phyloP scores from a whole-genome alignment of 1,140 invertebrate species.

The Eumeta japonica region DNA sequence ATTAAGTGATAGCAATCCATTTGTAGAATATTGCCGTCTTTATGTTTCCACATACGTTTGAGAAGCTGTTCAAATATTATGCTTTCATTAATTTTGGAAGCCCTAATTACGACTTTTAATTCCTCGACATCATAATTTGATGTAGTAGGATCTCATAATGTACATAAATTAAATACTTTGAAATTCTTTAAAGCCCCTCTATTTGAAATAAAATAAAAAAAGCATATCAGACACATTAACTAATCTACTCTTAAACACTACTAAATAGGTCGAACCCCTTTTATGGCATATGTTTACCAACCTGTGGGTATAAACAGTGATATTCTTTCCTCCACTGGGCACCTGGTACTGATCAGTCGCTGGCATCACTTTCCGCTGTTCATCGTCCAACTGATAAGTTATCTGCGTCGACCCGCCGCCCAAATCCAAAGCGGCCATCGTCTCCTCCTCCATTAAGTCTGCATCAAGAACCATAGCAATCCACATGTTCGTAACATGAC shows the following conservation, averaged over 20 bases:
- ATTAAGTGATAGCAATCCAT: too few species aligned
- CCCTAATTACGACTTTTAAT: too few species aligned
- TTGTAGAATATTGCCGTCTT: too few species aligned
- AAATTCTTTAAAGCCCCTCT: too few species aligned
- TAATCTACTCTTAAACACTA: too few species aligned
- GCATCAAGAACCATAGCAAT: constrained; percentile 4
- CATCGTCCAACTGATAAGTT: constrained; percentile 62
- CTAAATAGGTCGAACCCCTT: too few species aligned
- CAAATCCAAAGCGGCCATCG: constrained; percentile 86
- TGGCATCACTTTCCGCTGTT: constrained; percentile 17
- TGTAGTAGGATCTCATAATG: too few species aligned
- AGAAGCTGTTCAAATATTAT: neutral
- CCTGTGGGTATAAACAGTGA: constrained; percentile 51
- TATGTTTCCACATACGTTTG: too few species aligned
- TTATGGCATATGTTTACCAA: constrained; percentile 13
- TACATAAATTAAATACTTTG: too few species aligned
- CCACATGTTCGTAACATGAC: neutral
- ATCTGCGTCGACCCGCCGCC: constrained; percentile 96
- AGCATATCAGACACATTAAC: neutral
- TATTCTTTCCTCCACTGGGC: constrained; percentile 32
- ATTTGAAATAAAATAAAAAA: too few species aligned
- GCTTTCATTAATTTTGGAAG: too few species aligned
- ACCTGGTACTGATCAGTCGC: constrained; percentile 23
- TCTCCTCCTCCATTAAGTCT: constrained; percentile 31
- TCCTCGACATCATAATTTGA: too few species aligned